Evolutionary conservation across 2,797 vertebrate species (phyloP).

Genomic region (Artibeus jamaicensis): DNA sequence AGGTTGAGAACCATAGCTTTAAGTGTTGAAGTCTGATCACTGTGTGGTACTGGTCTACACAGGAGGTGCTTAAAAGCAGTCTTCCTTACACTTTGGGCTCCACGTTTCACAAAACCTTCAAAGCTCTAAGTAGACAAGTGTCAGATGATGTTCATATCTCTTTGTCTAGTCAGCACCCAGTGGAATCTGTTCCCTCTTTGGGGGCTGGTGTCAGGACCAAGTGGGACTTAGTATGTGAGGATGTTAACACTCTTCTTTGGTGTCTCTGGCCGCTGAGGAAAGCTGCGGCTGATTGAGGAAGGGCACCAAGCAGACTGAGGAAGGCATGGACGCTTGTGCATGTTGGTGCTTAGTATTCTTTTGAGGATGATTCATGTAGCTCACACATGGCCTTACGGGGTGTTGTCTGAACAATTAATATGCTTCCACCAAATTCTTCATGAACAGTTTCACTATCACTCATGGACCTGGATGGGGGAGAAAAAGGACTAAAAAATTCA

Average conservation of each 20-base stretch:
- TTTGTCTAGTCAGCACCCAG: background rate
- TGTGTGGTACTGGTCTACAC: background rate
- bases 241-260: background rate
- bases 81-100: background rate
- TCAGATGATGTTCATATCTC: background rate
- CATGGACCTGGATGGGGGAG: background rate
- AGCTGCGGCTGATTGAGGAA: background rate
- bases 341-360: background rate
- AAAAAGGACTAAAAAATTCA: background rate
- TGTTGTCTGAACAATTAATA: background rate
- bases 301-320: background rate
- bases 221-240: background rate
- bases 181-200: background rate
- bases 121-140: background rate
- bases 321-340: background rate
- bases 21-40: background rate
- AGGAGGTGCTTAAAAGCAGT: background rate
- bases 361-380: background rate
- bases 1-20: background rate
- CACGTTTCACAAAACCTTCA: background rate
- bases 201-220: background rate
- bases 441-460: background rate
- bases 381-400: background rate
- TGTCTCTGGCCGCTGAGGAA: background rate
- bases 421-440: background rate